Evolutionary conservation across 37 sponge, comb jelly and placozoan species (phyloP), one percentile per base, ranked within the genome.

Genomic region (Spongilla lacustris): DNA sequence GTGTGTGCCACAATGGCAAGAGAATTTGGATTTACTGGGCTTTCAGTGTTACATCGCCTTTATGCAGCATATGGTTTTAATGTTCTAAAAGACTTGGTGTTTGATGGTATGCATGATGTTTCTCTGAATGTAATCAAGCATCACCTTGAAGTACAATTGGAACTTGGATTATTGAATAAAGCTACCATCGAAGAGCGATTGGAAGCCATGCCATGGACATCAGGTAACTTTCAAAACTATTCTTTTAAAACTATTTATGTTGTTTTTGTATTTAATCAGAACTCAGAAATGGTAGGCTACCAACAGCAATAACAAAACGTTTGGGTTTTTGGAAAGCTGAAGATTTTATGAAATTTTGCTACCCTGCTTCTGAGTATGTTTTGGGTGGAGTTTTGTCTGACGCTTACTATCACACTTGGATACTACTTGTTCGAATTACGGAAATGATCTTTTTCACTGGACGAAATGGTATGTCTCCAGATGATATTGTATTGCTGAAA

Each of bases 281-380:
- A 73, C 50, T 87, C 66, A 87, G 81, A 41, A 28, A 28, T 87
- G 87, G 81, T 17, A 71, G 87, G 81, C 26, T 80, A 34, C 87
- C 87, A n/a, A 25, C 69, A 26, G 74, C 73, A 30, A 71, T 86
- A 35, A 79, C 73, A 32, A n/a, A 27, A 49, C 27, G 80, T n/a
- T 24, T 87, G 58, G 88, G 82, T 24, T 81, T 66, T 50, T 81
- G 81, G 81, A 87, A 87, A 76, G 82, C 88, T 27, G 82, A 87
- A 73, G 88, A 87, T 31, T 41, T 68, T 26, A 72, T 73, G 73
- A 86, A 87, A 58, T 81, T 81, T 74, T 22, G 27, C 22, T 81
- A 35, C 66, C 82, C 82, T 74, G 81, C 88, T 2, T 81, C 88
- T 66, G 87, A 86, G 33, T 80, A 74, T 73, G 88, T 81, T n/a